Base-by-base conservation (phyloP, 2,888 invertebrate species). In the Stenchaetothrips biformis region DNA sequence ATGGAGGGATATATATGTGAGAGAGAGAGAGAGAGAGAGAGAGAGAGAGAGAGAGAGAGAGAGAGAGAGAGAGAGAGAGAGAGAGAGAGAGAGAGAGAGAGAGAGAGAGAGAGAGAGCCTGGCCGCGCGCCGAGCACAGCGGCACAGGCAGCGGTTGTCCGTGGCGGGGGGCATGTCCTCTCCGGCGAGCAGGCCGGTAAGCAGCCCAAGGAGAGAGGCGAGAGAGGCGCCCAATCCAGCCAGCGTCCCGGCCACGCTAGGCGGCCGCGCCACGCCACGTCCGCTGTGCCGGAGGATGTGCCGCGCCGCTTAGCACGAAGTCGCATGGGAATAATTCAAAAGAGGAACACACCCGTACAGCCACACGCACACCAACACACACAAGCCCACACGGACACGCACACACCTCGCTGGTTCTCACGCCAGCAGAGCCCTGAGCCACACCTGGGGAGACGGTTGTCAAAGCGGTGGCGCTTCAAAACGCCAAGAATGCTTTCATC, bases 21-120 rank as follows among this genome's bases (percentile, higher is more conserved):
- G n/a, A n/a, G n/a, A 49, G 11, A 49, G 49, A 49, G 11, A 49
- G 11, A 62, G n/a, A n/a, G 62, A 62, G n/a, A 62, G 62, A 62
- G 18, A 62, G 62, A 62, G 13, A 9, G 62, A 62, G n/a, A n/a
- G 62, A n/a, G n/a, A n/a, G n/a, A n/a, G n/a, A n/a, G n/a, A n/a
- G 67, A 67, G n/a, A 67, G 67, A 67, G 18, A n/a, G 21, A n/a
- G n/a, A 21, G 67, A n/a, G 67, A 67, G n/a, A 67, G 67, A 67
- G 18, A n/a, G 21, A n/a, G n/a, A 21, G 67, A n/a, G 67, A 67
- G n/a, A 67, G 67, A 67, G 18, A n/a, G 21, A n/a, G n/a, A 21
- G 67, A n/a, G n/a, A n/a, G 67, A 67, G n/a, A 67, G 67, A 67
- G 18, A n/a, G 21, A n/a, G n/a, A 21, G 67, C 37, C 37, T 37